Conservation (phyloP, 2,888 invertebrate species). For the Pseudococcus viburni region DNA sequence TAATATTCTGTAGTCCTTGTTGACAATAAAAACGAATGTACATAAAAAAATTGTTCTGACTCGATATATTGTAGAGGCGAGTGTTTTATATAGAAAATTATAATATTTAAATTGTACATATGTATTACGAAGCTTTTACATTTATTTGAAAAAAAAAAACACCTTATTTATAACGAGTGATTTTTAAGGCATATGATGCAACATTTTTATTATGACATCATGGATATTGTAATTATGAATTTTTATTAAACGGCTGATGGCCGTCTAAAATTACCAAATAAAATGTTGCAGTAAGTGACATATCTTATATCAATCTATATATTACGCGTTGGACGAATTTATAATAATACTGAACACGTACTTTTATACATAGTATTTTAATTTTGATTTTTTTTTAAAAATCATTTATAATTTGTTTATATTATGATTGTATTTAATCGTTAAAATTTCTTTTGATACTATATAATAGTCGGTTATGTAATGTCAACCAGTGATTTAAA, state of each 20-base stretch:
- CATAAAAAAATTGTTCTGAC: constrained; percentile 47
- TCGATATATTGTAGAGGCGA: constrained; percentile 40
- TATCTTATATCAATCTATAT: constrained; percentile 59
- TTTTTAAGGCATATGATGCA: constrained; percentile 54
- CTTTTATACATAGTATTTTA: constrained; percentile 53
- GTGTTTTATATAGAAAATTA: constrained; percentile 47
- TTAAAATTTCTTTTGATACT: constrained; percentile 48
- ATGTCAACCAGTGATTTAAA: constrained; percentile 40
- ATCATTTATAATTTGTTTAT: constrained; percentile 60
- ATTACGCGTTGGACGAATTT: constrained; percentile 52
- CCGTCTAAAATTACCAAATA: constrained; percentile 56
- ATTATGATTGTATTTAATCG: constrained; percentile 25
- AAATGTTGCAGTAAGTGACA: constrained; percentile 63
- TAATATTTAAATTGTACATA: constrained; percentile 34
- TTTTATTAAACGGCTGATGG: constrained; percentile 41
- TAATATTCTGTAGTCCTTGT: constrained; percentile 62
- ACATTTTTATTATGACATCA: constrained; percentile 54
- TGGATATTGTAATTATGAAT: constrained; percentile 33
- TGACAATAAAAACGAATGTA: constrained; percentile 63
- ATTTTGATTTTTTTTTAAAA: constrained; percentile 54
- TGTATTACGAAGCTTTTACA: constrained; percentile 27
- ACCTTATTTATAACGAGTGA: constrained; percentile 36
- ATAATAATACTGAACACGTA: constrained; percentile 45
- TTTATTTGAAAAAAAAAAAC: neutral
- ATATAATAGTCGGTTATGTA: constrained; percentile 42